Base-by-base conservation (phyloP, 2,113 vertebrate species). In the human region DNA sequence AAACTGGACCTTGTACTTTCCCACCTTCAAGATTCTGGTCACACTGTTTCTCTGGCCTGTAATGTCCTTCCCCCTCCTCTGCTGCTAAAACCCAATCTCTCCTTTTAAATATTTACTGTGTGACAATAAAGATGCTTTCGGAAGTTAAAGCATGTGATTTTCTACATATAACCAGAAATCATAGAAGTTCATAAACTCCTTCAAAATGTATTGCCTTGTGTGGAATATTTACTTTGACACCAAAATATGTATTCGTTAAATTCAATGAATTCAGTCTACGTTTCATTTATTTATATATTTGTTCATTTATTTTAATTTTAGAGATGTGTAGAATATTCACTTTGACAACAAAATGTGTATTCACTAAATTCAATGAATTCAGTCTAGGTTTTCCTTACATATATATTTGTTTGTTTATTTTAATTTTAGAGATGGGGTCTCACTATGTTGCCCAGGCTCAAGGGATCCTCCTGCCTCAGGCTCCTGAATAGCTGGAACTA, bases 21-120 rank as follows among this genome's bases (percentile, higher is more conserved):
- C 79, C n/a, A 76, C 59, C 48, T 90, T 64, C 2, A 25, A 89
- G 85, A 87, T 70, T 72, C 66, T 83, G 94, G 90, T 64, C 90
- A 87, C 12, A 32, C 50, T 70, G 87, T 95, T 93, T 96, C 89
- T 89, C 45, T 83, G 57, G 61, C 64, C 89, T 83, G 11, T 16
- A 64, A 17, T 38, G 48, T 48, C 83, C 95, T 94, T n/a, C 16
- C 80, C 70, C 43, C 66, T 64, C 38, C 45, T 57, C 61, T 17
- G 45, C 68, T 50, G 68, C 52, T 45, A 87, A 89, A 89, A 50
- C 32, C 68, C 61, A 66, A 10, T 14, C 48, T 52, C 66, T 86
- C 50, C 80, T 93, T 89, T 70, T 45, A 89, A 89, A 70, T 8
- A 2, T 66, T 68, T 57, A 75, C 40, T n/a, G 10, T 89, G 66